Base-by-base conservation (phyloP, 2,888 invertebrate genomes). In the Leptinotarsa haldemani region DNA sequence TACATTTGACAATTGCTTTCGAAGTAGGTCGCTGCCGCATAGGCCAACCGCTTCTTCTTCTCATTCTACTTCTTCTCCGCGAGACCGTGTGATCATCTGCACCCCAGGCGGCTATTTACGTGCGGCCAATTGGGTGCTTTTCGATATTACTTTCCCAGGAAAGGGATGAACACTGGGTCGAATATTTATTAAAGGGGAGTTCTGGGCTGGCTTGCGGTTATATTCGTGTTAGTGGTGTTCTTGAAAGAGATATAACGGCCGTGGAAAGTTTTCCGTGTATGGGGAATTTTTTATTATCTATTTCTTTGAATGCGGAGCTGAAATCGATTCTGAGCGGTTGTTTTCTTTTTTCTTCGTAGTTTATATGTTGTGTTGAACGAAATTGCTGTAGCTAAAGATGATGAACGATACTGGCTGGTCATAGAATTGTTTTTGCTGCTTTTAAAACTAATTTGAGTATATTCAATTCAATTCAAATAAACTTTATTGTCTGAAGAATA, bases 1-100 rank as follows among this genome's bases (percentile, higher is more conserved):
- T 85, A 84, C 84, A 83, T 84, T 84, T 83, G 84, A 83, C 84
- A 84, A 85, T 84, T 83, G 82, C 82, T 83, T 81, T 80, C 81
- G 68, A 74, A 75, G 75, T 61, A 61, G 61, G 69, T 58, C 48
- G 65, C 70, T 64, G 48, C 70, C 30, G 30, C 30, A 30, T 30
- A 30, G 53, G 16, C 61, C 61, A 53, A 30, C 30, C 20, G 22
- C 56, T 22, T 52, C 52, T 52, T 58, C 64, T 64, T 20, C 65
- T 46, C 48, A 9, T 9, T 67, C 53, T 50, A n/a, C n/a, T 56
- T 56, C 67, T 46, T 68, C 61, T 61, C 40, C 12, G n/a, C 40
- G 40, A n/a, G 61, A 25, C 64, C 64, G 25, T 53, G 67, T 30
- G 68, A 72, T 68, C 68, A 72, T 67, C 73, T 30, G 47, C 67